Evolutionary conservation across 2,113 vertebrate species (phyloP), one percentile per base, ranked within the genome.

Genomic region (Cottus gobio): DNA sequence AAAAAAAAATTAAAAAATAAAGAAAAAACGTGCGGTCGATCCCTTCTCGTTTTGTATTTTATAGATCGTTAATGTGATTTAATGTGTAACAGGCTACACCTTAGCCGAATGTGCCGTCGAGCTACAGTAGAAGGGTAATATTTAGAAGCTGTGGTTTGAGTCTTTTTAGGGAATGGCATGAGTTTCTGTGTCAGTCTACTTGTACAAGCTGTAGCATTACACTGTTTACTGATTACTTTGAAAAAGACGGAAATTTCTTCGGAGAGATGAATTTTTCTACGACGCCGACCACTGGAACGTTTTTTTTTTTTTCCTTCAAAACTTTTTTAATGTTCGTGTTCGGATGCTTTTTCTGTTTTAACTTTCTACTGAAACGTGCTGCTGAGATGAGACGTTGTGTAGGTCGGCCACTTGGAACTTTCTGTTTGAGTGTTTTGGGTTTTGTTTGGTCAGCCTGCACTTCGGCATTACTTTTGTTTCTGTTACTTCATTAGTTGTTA

Each of bases 31-130:
- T 90, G 84, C 16, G 22, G 67, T 85, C 71, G 62, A 90, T 83
- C 76, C 75, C 86, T 87, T 90, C 69, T 80, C 36, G 81, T 93
- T 96, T 95, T 94, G 88, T 91, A 92, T 88, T 94, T 93, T 93
- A 84, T 92, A 94, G 93, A 85, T 90, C 85, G 85, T 92, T 86
- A 60, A 42, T 69, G 92, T 93, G 86, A 86, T 88, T 88, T 81
- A 90, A 79, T 85, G 89, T 92, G 13, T 62, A 75, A 82, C 62
- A 82, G 63, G 86, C 82, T 88, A 82, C 87, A 75, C 54, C 26
- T 87, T 71, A 82, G 87, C 66, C 83, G 4, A 65, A 84, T 75
- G 79, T 71, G 71, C 75, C 69, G 77, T 81, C 74, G 71, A 88
- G 85, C 74, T 79, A 64, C 80, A 76, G 63, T 91, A 92, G 85